phyloP scores from a whole-genome alignment of 2,797 vertebrate species.

The Buceros bicornis region DNA sequence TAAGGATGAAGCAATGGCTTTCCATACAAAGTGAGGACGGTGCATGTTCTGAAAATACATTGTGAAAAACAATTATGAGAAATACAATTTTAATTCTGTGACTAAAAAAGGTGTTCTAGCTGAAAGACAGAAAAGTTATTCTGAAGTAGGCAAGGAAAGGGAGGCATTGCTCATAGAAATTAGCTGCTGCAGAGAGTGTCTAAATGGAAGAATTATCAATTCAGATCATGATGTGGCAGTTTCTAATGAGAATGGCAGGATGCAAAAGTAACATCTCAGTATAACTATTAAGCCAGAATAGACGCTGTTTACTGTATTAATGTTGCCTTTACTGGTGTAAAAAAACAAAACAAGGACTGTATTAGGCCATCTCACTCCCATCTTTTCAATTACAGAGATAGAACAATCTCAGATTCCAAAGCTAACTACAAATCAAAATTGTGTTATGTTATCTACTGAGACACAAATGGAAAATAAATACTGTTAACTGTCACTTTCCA shows the following conservation, averaged over 20 bases:
- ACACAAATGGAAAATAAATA: conserved; percentile 89
- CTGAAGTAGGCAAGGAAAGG: conserved; percentile 26
- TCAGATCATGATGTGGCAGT: conserved; percentile 71
- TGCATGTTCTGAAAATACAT: not conserved
- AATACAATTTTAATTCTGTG: not conserved
- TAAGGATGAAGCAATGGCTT: not conserved
- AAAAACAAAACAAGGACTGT: conserved; percentile 80
- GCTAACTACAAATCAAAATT: conserved; percentile 88
- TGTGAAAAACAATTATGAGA: not conserved
- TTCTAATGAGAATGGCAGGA: conserved; percentile 77
- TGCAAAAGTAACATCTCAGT: conserved; percentile 72
- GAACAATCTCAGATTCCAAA: conserved; percentile 87
- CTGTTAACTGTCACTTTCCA: conserved; percentile 96
- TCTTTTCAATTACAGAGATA: conserved; percentile 87
- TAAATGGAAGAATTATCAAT: conserved; percentile 79
- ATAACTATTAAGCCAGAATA: conserved; percentile 75
- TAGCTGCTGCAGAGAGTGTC: conserved; percentile 44
- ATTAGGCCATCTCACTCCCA: conserved; percentile 81
- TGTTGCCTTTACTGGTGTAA: conserved; percentile 79
- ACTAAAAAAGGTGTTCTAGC: not conserved
- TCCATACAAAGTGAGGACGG: not conserved
- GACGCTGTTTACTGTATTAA: conserved; percentile 80
- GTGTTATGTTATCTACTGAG: conserved; percentile 92
- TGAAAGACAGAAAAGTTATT: conserved; percentile 43
- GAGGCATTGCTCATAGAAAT: conserved; percentile 70